Conservation (phyloP, 2,797 vertebrate genomes). For the Delichon dasypus region DNA sequence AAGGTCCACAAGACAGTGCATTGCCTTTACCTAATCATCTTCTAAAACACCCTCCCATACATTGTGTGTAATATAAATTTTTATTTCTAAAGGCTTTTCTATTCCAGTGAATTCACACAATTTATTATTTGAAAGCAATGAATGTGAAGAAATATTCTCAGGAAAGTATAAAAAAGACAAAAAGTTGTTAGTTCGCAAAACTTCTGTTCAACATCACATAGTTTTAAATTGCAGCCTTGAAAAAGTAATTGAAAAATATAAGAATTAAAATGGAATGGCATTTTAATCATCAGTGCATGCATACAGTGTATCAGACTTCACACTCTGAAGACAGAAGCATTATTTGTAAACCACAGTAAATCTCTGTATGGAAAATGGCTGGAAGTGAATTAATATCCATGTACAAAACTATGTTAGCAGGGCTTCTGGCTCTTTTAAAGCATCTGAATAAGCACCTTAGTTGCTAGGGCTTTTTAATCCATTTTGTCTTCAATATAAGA, state of each 20-base stretch:
- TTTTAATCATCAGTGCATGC: background rate
- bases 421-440: background rate
- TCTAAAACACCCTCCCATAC: background rate
- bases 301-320: background rate
- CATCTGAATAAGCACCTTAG: background rate
- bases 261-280: background rate
- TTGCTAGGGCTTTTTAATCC: background rate
- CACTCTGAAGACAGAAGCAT: background rate
- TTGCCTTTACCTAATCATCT: background rate
- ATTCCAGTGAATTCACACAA: background rate
- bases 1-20: background rate
- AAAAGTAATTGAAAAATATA: background rate
- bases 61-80: background rate
- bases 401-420: background rate
- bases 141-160: background rate
- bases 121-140: background rate
- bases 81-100: background rate
- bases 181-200: background rate
- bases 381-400: background rate
- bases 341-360: background rate
- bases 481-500: background rate
- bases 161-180: background rate
- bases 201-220: background rate
- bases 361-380: background rate
- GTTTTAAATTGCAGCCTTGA: background rate